Evolutionary conservation across 2,888 invertebrate genomes (phyloP), one percentile per base, ranked within the genome.

Genomic region (Melieria crassipennis): DNA sequence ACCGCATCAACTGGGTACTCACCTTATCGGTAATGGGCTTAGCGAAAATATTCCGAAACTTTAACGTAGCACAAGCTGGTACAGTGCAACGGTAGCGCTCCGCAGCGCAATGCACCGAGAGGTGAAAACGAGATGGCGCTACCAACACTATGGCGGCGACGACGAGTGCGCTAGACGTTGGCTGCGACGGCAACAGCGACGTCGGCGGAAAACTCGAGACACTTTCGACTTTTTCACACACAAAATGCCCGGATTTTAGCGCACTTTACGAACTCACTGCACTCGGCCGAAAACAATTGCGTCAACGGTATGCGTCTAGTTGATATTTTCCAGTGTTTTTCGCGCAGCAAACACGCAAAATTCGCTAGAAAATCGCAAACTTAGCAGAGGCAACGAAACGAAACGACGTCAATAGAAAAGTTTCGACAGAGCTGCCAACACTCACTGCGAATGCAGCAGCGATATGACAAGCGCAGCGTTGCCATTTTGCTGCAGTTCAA

Each of bases 321-420:
- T 50, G 50, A 42, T 13, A 13, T 50, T 60, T 52, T 13, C 45
- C 9, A 46, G 43, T 61, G 45, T 43, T 60, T 67, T 67, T 50
- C 57, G 60, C 43, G 52, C 52, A 61, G 30, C n/a, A 60, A 61
- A 67, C 50, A 60, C 42, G 48, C 16, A 67, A 67, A 61, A 45
- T 67, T 61, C 60, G 61, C 60, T 61, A 61, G 45, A 61, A 61
- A 50, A 43, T 58, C 50, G 52, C 7, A 52, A 67, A 52, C 52
- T 52, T 60, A 58, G 67, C 67, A 61, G 48, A 52, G 13, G 50
- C 45, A 67, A 67, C 52, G 60, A 67, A 58, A 67, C 60, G 67
- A 67, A 16, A 47, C 48, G 60, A 67, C 48, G 67, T 60, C 67
- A 50, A 67, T 67, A 60, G 60, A 45, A 61, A 67, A 60, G 50